These are phyloP conservation scores for Scaeva pyrastri DNA, from an alignment of 2,888 invertebrate species.

Conservation along the genomic window DNA sequence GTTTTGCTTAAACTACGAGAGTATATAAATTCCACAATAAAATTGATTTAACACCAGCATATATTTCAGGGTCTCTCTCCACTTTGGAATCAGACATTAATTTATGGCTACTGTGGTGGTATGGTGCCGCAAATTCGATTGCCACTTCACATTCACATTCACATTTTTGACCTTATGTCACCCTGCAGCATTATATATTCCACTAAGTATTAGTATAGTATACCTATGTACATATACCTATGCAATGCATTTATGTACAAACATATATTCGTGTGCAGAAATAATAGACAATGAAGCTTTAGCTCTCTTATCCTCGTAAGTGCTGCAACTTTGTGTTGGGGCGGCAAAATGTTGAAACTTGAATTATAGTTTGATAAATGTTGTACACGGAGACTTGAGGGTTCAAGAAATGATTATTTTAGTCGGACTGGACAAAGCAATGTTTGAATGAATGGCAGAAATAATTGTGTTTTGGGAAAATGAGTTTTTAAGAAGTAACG, in stretches of 20 bases:
- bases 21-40: neutral
- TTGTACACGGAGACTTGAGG: neutral
- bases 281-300: neutral
- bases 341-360: neutral
- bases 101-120: conserved; percentile 24
- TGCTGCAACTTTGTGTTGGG: conserved; percentile 21
- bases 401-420: neutral
- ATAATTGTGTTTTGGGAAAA: neutral
- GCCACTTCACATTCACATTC: conserved; percentile 32
- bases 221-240: neutral
- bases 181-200: conserved; percentile 15
- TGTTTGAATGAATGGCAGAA: neutral
- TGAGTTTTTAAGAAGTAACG: no score
- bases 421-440: no score
- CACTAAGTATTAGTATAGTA: neutral
- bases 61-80: conserved; percentile 26
- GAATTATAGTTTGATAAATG: neutral
- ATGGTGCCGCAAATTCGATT: conserved; percentile 3
- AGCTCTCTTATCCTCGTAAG: conserved; percentile 10
- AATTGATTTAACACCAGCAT: conserved; percentile 33
- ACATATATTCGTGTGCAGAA: no score
- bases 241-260: no score
- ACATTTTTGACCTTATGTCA: conserved; percentile 29
- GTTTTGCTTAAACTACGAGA: neutral
- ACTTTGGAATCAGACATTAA: conserved; percentile 10